phyloP scores from a whole-genome alignment of 2,797 vertebrate species.

The Sternotherus odoratus region DNA sequence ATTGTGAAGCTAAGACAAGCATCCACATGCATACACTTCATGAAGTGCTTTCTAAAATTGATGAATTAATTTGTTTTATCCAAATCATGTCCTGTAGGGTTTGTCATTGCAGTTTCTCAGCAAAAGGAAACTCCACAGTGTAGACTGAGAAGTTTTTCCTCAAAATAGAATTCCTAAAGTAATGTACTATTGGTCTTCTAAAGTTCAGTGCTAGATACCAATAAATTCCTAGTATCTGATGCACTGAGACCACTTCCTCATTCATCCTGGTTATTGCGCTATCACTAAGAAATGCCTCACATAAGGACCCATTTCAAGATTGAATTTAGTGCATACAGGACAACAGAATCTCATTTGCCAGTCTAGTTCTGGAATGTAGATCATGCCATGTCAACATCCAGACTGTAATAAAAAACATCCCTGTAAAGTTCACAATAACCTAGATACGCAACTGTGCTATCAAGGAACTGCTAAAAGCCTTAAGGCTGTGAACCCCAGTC shows the following conservation, averaged over 20 bases:
- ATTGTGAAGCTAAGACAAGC: background rate
- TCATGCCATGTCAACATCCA: background rate
- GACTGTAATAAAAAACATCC: slow-evolving; percentile 21
- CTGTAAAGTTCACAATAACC: background rate
- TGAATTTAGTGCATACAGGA: slow-evolving; percentile 31
- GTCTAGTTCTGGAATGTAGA: background rate
- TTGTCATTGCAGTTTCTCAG: background rate
- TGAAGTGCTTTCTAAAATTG: background rate
- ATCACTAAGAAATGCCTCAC: slow-evolving; percentile 7
- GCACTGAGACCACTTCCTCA: slow-evolving; percentile 19
- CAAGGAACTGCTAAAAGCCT: slow-evolving; percentile 2
- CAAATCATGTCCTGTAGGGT: background rate
- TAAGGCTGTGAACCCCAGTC: background rate
- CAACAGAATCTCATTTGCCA: slow-evolving; percentile 27
- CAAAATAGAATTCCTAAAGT: background rate
- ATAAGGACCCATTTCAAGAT: background rate
- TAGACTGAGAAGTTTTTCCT: background rate
- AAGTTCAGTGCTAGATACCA: background rate
- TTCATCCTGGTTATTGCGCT: background rate
- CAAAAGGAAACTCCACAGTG: background rate
- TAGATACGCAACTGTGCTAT: background rate
- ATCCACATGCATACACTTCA: background rate
- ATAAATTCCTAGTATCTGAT: background rate
- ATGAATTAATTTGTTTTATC: background rate
- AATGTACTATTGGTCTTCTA: background rate